phyloP scores from a whole-genome alignment of 1,140 invertebrate genomes.

The Hirudo medicinalis region DNA sequence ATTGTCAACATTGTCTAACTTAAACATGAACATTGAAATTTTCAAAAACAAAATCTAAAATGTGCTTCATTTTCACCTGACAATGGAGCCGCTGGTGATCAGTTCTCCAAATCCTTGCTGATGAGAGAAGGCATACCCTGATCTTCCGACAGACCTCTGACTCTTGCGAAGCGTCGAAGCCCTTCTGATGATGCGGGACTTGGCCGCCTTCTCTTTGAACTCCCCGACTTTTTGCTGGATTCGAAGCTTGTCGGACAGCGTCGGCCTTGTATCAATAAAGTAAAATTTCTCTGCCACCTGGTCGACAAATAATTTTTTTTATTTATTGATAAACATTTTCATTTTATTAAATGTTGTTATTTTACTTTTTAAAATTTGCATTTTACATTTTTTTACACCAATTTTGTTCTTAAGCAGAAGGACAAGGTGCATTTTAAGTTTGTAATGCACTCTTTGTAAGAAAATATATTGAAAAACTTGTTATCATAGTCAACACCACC shows the following conservation, averaged over 20 bases:
- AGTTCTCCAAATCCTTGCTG: slow-evolving; percentile 89
- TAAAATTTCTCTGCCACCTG: slow-evolving; percentile 62
- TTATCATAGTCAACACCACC: too few species aligned
- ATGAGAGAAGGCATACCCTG: slow-evolving; percentile 96
- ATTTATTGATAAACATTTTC: too few species aligned
- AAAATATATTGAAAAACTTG: background rate
- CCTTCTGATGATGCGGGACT: slow-evolving; percentile 57
- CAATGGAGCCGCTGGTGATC: slow-evolving; percentile 94
- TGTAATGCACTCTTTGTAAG: background rate
- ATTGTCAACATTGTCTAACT: background rate
- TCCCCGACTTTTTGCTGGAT: slow-evolving; percentile 54
- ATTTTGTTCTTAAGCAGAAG: too few species aligned
- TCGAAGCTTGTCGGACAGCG: slow-evolving; percentile 75
- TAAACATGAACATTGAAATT: background rate
- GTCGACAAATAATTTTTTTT: background rate
- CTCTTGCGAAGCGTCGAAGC: slow-evolving; percentile 68
- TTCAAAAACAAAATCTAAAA: background rate
- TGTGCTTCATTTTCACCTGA: slow-evolving; percentile 45
- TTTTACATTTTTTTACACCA: too few species aligned
- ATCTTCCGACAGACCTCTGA: slow-evolving; percentile 57
- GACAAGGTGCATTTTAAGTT: too few species aligned
- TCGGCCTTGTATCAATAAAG: slow-evolving; percentile 51
- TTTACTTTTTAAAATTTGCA: too few species aligned
- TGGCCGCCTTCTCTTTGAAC: slow-evolving; percentile 53
- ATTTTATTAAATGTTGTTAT: too few species aligned